Evolutionary conservation across 64 coral and sea anemone genomes (phyloP).

Genomic region (Astreopora myriophthalma): DNA sequence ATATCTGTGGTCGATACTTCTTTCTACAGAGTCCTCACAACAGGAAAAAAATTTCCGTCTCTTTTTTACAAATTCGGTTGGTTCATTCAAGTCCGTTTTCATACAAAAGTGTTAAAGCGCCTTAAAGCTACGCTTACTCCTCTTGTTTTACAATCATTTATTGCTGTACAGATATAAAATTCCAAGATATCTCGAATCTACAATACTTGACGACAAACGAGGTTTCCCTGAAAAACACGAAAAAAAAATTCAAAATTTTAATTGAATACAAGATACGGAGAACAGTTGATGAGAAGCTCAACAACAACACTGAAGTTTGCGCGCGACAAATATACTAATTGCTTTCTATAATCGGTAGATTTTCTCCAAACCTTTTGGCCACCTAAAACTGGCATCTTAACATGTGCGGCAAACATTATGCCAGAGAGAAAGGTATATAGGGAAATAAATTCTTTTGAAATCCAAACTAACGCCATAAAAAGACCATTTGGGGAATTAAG

Average conservation of each 20-base stretch:
- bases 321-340: no score
- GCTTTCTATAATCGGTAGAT: no score
- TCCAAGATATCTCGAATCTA: background rate
- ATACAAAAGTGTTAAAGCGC: background rate
- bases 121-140: background rate
- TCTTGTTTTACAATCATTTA: background rate
- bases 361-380: no score
- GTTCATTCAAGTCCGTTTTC: background rate
- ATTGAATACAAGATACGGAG: background rate
- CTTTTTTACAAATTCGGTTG: conserved; percentile 5
- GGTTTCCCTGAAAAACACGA: background rate
- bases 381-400: no score
- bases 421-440: no score
- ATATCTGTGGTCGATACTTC: background rate
- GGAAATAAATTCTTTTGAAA: no score
- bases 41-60: background rate
- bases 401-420: no score
- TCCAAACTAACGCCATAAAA: no score
- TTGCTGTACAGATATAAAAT: background rate
- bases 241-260: background rate
- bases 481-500: no score
- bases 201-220: background rate
- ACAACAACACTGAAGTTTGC: no score
- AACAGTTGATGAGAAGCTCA: no score
- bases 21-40: background rate